Conservation (phyloP, 1,140 invertebrate species). For the Gonioctena quinquepunctata region DNA sequence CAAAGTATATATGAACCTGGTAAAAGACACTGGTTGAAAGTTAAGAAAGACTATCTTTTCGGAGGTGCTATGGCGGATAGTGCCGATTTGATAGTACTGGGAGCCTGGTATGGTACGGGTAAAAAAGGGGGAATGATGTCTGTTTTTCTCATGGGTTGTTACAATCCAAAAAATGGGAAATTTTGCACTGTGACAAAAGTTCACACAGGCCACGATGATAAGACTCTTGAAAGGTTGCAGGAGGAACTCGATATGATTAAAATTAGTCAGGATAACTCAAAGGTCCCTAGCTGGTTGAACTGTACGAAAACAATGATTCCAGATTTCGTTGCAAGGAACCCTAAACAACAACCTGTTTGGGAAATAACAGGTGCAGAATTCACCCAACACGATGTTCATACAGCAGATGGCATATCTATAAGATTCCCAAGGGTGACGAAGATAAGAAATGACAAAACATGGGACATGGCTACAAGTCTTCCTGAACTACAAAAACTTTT, state of each 20-base stretch:
- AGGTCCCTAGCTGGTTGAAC: conserved; percentile 79
- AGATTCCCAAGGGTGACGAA: conserved; percentile 87
- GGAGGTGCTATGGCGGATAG: conserved; percentile 92
- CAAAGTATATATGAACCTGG: conserved; percentile 88
- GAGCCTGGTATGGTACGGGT: conserved; percentile 92
- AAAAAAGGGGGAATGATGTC: conserved; percentile 93
- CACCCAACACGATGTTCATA: conserved; percentile 84
- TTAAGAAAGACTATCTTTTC: conserved; percentile 93
- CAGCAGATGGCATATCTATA: conserved; percentile 89
- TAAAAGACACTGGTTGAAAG: conserved; percentile 92
- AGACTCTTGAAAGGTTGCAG: conserved; percentile 77
- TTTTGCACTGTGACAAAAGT: conserved; percentile 91
- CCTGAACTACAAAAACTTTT: conserved; percentile 70
- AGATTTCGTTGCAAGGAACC: conserved; percentile 84
- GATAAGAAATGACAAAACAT: conserved; percentile 82
- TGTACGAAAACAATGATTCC: conserved; percentile 83
- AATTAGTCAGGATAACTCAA: conserved; percentile 73
- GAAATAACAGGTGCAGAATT: conserved; percentile 94
- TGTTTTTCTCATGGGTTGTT: conserved; percentile 90
- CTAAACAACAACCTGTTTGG: conserved; percentile 87
- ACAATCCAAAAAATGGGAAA: conserved; percentile 66
- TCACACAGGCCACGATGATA: conserved; percentile 85
- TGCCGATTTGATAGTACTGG: conserved; percentile 89
- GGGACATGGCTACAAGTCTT: conserved; percentile 80
- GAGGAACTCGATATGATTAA: conserved; percentile 78